phyloP scores from a whole-genome alignment of 2,888 invertebrate species.

The Cylloceria caligata region DNA sequence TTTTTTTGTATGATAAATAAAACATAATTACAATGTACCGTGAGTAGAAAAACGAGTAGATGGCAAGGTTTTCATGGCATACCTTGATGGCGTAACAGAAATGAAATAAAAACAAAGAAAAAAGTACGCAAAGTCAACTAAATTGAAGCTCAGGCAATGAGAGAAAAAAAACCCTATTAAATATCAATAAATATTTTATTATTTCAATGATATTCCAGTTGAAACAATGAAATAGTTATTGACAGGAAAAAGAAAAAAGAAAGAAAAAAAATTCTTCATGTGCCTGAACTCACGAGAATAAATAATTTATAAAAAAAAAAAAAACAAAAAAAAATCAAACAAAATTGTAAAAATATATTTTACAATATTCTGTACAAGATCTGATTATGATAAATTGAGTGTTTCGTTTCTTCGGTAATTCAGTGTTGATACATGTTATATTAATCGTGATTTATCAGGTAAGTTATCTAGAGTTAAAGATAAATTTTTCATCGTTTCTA shows the following conservation, averaged over 20 bases:
- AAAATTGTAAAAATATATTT: conserved; percentile 81
- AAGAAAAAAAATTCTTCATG: conserved; percentile 11
- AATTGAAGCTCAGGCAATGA: background rate
- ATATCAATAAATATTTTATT: background rate
- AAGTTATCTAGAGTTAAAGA: conserved; percentile 16
- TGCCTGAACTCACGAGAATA: conserved; percentile 63
- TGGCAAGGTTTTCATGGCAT: conserved; percentile 83
- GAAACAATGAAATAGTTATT: conserved; percentile 22
- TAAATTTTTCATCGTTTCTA: background rate
- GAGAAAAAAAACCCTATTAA: conserved; percentile 3
- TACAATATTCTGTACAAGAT: conserved; percentile 82
- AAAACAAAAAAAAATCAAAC: conserved; percentile 51
- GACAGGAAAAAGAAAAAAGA: conserved; percentile 33
- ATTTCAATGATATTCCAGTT: background rate
- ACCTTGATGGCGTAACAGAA: conserved; percentile 73
- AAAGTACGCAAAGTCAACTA: conserved; percentile 7
- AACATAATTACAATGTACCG: conserved; percentile 59
- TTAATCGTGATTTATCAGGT: conserved; percentile 8
- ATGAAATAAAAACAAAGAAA: conserved; percentile 34
- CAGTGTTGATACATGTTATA: conserved; percentile 23
- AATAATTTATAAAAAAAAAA: conserved; percentile 80
- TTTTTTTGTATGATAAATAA: too few species aligned
- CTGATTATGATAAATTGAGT: conserved; percentile 51
- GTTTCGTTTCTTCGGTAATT: conserved; percentile 46
- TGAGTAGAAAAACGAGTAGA: conserved; percentile 71